Percentiles rank a stretch among this genome's conserved stretches.
Evolutionary conservation across 2,888 invertebrate genomes (phyloP).

Genomic region (Globia sparganii): DNA sequence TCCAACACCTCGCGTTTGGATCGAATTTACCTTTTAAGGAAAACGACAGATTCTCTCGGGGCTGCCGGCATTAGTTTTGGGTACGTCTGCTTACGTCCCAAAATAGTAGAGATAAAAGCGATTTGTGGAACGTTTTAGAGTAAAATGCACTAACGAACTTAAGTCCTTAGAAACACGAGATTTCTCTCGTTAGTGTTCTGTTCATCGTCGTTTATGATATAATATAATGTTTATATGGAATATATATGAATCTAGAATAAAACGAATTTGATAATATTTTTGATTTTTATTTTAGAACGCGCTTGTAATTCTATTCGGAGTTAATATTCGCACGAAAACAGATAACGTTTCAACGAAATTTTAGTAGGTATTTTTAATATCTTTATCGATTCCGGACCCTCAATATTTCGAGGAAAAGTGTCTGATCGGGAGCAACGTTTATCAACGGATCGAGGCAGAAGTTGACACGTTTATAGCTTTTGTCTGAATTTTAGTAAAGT

Average conservation of each 20-base stretch:
- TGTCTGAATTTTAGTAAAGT: constrained; percentile 50
- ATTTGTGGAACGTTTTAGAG: constrained; percentile 34
- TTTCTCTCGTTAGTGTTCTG: constrained; percentile 43
- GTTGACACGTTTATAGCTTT: constrained; percentile 62
- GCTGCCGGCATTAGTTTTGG: constrained; percentile 75
- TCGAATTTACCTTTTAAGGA: constrained; percentile 83
- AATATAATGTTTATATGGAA: neutral
- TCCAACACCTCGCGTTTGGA: constrained; percentile 80
- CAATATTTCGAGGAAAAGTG: constrained; percentile 53
- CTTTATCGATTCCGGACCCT: constrained; percentile 49
- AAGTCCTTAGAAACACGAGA: constrained; percentile 35
- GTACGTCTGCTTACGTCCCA: constrained; percentile 49
- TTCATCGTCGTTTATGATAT: constrained; percentile 6
- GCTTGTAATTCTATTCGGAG: constrained; percentile 31
- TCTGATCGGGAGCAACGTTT: constrained; percentile 48
- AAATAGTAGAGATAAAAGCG: constrained; percentile 39
- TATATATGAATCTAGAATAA: constrained; percentile 13
- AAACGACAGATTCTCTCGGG: constrained; percentile 76
- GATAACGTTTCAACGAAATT: constrained; percentile 29
- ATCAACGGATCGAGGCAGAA: constrained; percentile 50
- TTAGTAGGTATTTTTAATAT: constrained; percentile 38
- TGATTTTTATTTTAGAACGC: constrained; percentile 18
- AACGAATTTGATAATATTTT: constrained; percentile 18
- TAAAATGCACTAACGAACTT: constrained; percentile 52
- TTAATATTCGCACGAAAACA: constrained; percentile 23